phyloP scores from a whole-genome alignment of 2,113 vertebrate genomes.

The Aptenodytes patagonicus region DNA sequence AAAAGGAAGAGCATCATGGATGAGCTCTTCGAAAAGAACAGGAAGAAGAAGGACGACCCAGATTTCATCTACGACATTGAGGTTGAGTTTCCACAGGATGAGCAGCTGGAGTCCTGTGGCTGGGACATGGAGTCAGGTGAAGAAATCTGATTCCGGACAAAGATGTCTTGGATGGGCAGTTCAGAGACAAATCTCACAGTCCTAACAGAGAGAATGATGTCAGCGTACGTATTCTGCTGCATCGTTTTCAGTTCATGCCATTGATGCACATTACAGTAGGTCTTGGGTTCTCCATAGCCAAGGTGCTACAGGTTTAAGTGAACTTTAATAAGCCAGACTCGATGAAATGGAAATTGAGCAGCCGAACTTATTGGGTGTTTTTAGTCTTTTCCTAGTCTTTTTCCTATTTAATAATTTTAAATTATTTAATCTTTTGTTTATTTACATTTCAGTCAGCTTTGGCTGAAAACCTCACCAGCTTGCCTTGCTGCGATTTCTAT shows the following conservation, averaged over 20 bases:
- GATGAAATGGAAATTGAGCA: not conserved
- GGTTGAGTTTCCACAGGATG: conserved; percentile 83
- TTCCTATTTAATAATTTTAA: not conserved
- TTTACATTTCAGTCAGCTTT: not conserved
- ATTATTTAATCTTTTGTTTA: not conserved
- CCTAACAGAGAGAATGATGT: not conserved
- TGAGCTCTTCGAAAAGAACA: conserved; percentile 88
- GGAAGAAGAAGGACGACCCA: conserved; percentile 83
- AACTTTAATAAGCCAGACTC: not conserved
- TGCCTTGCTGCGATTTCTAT: not conserved
- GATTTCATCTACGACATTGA: conserved; percentile 89
- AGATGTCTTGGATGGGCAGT: not conserved
- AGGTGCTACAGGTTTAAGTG: not conserved
- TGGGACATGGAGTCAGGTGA: conserved; percentile 88
- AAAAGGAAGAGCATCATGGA: conserved; percentile 92
- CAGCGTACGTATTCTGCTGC: rapidly evolving
- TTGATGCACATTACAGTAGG: rapidly evolving
- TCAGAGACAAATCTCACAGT: not conserved
- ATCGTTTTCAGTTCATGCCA: not conserved
- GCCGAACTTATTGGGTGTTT: not conserved
- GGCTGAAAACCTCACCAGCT: not conserved
- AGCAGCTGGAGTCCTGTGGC: conserved; percentile 79
- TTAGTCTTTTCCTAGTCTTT: not conserved
- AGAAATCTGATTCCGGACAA: conserved; percentile 72
- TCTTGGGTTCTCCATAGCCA: too few species aligned